Base-by-base conservation (phyloP, 2,113 vertebrate species). In the Python bivittatus region DNA sequence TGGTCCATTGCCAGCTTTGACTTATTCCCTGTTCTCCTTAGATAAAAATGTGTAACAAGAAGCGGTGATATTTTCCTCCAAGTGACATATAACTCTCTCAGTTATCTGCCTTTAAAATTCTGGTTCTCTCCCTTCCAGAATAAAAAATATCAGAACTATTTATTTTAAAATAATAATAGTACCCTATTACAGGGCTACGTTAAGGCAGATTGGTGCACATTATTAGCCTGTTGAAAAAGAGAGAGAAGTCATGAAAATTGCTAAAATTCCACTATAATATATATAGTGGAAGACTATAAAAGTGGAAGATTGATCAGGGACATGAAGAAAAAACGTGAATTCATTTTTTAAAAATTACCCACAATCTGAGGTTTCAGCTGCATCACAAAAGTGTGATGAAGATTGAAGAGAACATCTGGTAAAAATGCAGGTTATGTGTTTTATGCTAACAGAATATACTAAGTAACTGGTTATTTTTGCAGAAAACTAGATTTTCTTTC, bases 11-110 rank as follows among this genome's bases (percentile, higher is more conserved):
- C 29, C 29, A 72, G n/a, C 12, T 94, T 72, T 93, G 22, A 95
- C 92, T 90, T 48, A 90, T 79, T 54, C 94, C 58, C 93, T 89
- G 60, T 84, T 96, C 83, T 13, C 56, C 93, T 95, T 94, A 95
- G 20, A 87, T 42, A 94, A 57, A 58, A 38, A 23, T 91, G 56
- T 92, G 9, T 85, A 91, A 52, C 94, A 94, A 94, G 79, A 94
- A 93, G 94, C 93, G 61, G 52, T 95, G 61, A 29, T 86, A n/a
- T 17, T 58, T 94, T 90, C 91, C 29, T 94, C 94, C n/a, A n/a
- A 1, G 27, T 89, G 29, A 92, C 84, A 9, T 23, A 68, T 91
- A 79, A 48, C 57, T 8, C 83, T 86, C 48, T 93, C 27, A 60
- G 10, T 53, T 88, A 68, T 91, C 17, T 93, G 94, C 91, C 1